A percentile compares a stretch with the other conserved stretches of the same genome.
These are phyloP conservation scores for Aspidapion aeneum DNA, from an alignment of 2,888 invertebrate genomes.

Conservation along the genomic window DNA sequence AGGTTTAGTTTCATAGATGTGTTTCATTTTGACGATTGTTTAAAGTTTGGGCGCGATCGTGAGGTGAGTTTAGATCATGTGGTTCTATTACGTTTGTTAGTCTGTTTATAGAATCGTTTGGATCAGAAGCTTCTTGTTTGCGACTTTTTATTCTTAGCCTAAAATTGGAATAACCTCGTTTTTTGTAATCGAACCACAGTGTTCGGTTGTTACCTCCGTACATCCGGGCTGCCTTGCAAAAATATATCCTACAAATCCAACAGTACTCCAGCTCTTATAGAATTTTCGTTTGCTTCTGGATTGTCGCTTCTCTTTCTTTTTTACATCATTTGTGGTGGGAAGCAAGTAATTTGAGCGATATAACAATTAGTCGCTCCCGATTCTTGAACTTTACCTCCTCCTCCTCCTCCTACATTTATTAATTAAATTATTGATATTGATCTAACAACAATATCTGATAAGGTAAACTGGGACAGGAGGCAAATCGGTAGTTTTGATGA, in stretches of 20 bases:
- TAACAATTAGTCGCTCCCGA: constrained; percentile 25
- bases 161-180: constrained; percentile 78
- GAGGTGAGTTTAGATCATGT: constrained; percentile 40
- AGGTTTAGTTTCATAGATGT: constrained; percentile 37
- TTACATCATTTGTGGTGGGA: constrained; percentile 47
- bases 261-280: constrained; percentile 78
- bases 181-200: constrained; percentile 81
- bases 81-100: constrained; percentile 44
- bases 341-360: constrained; percentile 41
- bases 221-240: constrained; percentile 80
- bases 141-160: constrained; percentile 74
- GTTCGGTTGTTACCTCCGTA: constrained; percentile 84
- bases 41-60: constrained; percentile 37
- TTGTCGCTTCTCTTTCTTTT: constrained; percentile 73
- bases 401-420: constrained; percentile 13
- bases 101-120: constrained; percentile 39
- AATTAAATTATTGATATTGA: constrained; percentile 30
- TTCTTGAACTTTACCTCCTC: constrained; percentile 12
- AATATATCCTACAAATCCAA: constrained; percentile 77
- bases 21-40: constrained; percentile 45
- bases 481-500: constrained; percentile 44
- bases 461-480: neutral
- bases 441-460: constrained; percentile 22
- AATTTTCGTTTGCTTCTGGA: constrained; percentile 80
- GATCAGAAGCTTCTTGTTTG: constrained; percentile 53